Evolutionary conservation across 1,140 invertebrate genomes (phyloP).

Genomic region (Aphaenogaster rudis): DNA sequence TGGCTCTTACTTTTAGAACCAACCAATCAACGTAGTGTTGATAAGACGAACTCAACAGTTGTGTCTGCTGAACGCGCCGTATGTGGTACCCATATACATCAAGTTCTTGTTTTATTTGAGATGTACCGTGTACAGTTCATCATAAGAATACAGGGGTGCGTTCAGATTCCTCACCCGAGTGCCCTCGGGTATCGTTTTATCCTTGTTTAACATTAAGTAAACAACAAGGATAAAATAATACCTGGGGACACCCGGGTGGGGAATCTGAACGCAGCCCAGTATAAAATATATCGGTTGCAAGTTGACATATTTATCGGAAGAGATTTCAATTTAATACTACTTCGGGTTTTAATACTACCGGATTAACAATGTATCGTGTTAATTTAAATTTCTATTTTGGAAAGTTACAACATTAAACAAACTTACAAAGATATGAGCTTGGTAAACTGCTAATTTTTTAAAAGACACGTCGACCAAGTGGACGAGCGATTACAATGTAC

Average conservation of each 20-base stretch:
- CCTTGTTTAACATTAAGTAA: no score
- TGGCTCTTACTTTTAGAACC: no score
- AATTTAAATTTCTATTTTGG: slow-evolving; percentile 39
- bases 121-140: slow-evolving; percentile 69
- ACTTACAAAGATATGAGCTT: slow-evolving; percentile 61
- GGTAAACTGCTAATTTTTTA: slow-evolving; percentile 23
- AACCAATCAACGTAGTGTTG: no score
- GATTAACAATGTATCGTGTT: slow-evolving; percentile 27
- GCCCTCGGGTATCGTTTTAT: no score
- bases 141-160: slow-evolving; percentile 53
- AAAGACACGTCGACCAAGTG: slow-evolving; percentile 24
- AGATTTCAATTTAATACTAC: not conserved
- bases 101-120: slow-evolving; percentile 72
- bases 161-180: no score
- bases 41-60: no score
- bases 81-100: not conserved
- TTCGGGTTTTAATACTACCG: slow-evolving; percentile 41
- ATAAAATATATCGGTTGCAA: slow-evolving; percentile 64
- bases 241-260: no score
- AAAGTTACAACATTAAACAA: slow-evolving; percentile 27
- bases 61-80: no score
- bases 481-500: not conserved
- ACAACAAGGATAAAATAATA: no score
- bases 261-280: not conserved
- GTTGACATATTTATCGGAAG: not conserved